phyloP scores from a whole-genome alignment of 2,797 vertebrate genomes.

The Acestrorhynchus altus region DNA sequence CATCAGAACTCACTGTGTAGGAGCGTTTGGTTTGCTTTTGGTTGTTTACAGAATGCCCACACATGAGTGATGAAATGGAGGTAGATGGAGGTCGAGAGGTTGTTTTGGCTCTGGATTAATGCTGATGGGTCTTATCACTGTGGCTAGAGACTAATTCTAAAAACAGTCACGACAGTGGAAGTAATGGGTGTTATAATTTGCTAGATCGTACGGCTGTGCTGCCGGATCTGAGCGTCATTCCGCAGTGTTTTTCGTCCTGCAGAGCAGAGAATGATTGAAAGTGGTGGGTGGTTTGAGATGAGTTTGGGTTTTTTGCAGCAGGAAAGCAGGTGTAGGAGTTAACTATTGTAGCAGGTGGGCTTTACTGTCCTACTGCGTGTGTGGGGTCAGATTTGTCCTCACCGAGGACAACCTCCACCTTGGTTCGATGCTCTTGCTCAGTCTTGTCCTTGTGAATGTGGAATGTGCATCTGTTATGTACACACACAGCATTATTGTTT shows the following conservation, averaged over 20 bases:
- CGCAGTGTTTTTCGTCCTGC: background rate
- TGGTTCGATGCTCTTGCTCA: background rate
- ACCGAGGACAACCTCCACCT: too few relatives aligned
- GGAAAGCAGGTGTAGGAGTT: background rate
- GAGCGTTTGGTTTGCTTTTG: background rate
- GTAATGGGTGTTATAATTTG: background rate
- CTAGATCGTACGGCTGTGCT: background rate
- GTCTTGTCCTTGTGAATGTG: background rate
- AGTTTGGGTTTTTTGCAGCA: background rate
- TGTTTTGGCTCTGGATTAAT: background rate
- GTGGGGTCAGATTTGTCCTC: background rate
- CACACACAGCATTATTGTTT: background rate
- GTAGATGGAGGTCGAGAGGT: background rate
- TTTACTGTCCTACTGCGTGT: slow-evolving; percentile 15
- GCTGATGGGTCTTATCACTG: background rate
- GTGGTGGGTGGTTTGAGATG: background rate
- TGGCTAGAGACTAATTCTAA: slow-evolving; percentile 3
- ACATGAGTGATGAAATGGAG: background rate
- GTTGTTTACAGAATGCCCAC: background rate
- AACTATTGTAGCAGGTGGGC: slow-evolving; percentile 34
- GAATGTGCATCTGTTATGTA: slow-evolving; percentile 4
- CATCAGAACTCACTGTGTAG: too few relatives aligned
- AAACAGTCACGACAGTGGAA: background rate
- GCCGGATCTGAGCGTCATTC: background rate
- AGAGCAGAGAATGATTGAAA: background rate